Evolutionary conservation across 2,888 invertebrate species (phyloP).

Genomic region (Ceramica pisi): DNA sequence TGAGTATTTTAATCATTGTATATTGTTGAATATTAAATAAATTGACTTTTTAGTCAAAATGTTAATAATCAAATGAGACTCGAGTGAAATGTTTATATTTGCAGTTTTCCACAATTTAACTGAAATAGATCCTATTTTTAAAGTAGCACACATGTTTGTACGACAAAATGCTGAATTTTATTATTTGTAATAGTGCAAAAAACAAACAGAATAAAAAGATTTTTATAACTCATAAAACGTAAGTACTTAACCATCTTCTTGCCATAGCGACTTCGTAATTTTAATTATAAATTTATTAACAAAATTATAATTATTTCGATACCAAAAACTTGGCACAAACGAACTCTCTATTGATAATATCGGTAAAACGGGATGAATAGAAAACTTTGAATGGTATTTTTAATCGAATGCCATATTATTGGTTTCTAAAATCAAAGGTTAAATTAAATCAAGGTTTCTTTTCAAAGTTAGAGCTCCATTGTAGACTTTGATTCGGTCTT

Average conservation of each 20-base stretch:
- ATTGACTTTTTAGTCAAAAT: conserved; percentile 5
- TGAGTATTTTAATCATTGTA: conserved; percentile 19
- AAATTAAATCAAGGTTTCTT: too few species aligned
- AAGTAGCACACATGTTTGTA: conserved; percentile 1
- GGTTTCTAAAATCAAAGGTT: too few species aligned
- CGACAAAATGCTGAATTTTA: too few species aligned
- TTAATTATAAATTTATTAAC: conserved; percentile 1
- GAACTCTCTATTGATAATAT: conserved; percentile 43
- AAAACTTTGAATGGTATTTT: too few species aligned
- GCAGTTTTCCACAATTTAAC: neutral
- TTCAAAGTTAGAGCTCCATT: too few species aligned
- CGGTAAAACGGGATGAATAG: too few species aligned
- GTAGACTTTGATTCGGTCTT: too few species aligned
- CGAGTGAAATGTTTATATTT: conserved; percentile 14
- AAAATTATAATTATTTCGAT: conserved; percentile 24
- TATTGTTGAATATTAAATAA: conserved; percentile 22
- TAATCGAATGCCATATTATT: too few species aligned
- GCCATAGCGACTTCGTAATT: conserved; percentile 25
- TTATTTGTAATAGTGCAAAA: neutral
- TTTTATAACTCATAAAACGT: neutral
- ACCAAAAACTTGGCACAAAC: conserved; percentile 40
- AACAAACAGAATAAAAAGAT: neutral
- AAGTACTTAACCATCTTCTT: conserved; percentile 26
- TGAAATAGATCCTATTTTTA: conserved; percentile 36
- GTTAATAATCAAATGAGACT: conserved; percentile 20